Percentiles rank a stretch among this genome's conserved stretches.
Conservation (phyloP, 2,797 vertebrate genomes). For the Sebastes vulpes region DNA sequence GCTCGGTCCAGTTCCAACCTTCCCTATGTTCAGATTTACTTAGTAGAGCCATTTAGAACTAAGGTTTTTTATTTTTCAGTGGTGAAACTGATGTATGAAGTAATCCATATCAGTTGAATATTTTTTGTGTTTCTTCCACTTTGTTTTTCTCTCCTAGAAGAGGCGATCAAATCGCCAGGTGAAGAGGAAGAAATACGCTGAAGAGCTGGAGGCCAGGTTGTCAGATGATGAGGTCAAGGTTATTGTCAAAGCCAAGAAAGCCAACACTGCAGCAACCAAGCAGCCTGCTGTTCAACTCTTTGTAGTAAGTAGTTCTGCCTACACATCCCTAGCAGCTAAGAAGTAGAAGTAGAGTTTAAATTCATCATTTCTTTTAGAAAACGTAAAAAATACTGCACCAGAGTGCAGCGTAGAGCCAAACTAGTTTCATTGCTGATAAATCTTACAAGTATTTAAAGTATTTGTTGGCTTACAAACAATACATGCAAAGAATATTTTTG, state of each 20-base stretch:
- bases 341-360: neutral
- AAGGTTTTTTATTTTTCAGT: neutral
- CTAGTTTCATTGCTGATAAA: neutral
- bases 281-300: constrained; percentile 94
- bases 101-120: neutral
- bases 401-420: neutral
- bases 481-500: neutral
- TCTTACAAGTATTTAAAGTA: neutral
- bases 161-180: constrained; percentile 97
- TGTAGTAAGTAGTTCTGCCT: constrained; percentile 87
- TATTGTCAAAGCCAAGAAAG: constrained; percentile 93
- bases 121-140: neutral
- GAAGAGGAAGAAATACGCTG: constrained; percentile 97
- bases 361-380: neutral
- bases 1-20: neutral
- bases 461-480: neutral
- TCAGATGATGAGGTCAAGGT: constrained; percentile 95
- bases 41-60: neutral
- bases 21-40: neutral
- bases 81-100: neutral
- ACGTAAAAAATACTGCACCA: neutral
- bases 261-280: constrained; percentile 83
- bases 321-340: neutral
- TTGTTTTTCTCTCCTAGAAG: constrained; percentile 86
- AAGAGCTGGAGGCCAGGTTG: constrained; percentile 93